Evolutionary conservation across 2,888 invertebrate genomes (phyloP).

Genomic region (Lasioglossum vierecki): DNA sequence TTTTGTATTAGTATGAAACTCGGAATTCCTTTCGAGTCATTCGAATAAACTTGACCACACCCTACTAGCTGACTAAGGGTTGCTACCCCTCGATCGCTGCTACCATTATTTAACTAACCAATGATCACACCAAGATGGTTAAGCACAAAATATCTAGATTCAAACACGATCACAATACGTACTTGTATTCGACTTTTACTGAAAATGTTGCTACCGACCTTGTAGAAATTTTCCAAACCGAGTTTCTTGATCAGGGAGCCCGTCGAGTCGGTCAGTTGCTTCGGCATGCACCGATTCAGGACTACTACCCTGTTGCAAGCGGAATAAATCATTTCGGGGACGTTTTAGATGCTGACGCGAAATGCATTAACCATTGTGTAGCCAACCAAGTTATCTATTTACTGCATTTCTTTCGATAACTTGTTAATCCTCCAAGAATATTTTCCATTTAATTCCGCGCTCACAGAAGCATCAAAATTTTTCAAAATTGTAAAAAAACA

Average conservation of each 20-base stretch:
- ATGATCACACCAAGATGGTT: constrained; percentile 14
- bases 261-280: constrained; percentile 80
- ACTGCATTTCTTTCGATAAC: too few species aligned
- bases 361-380: neutral
- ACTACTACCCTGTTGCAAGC: constrained; percentile 82
- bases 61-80: neutral
- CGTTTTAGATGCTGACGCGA: neutral
- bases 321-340: neutral
- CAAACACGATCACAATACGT: constrained; percentile 10
- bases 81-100: constrained; percentile 12
- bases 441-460: too few species aligned
- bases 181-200: constrained; percentile 17
- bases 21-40: neutral
- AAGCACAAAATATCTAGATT: constrained; percentile 4
- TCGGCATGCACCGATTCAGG: constrained; percentile 86
- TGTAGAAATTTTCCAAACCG: constrained; percentile 84
- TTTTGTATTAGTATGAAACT: neutral
- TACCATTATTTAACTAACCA: constrained; percentile 8
- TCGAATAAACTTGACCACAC: neutral
- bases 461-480: too few species aligned
- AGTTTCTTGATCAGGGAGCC: constrained; percentile 84
- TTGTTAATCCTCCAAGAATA: too few species aligned
- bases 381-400: too few species aligned
- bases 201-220: constrained; percentile 44
- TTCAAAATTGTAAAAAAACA: too few species aligned